phyloP scores from a whole-genome alignment of 64 coral and sea anemone genomes.

The Montipora efflorescens region DNA sequence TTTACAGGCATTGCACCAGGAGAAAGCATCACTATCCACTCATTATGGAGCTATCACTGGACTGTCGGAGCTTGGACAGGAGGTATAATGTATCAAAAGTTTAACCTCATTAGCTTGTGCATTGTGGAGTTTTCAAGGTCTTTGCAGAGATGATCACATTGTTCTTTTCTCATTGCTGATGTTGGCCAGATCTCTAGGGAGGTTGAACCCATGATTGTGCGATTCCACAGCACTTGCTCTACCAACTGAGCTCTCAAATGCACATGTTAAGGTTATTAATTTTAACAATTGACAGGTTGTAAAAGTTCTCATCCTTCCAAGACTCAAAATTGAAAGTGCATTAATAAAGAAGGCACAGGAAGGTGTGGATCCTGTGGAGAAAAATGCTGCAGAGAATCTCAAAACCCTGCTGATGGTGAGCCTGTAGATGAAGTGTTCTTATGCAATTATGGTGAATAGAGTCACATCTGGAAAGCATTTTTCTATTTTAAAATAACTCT shows the following conservation, averaged over 20 bases:
- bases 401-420: constrained; percentile 84
- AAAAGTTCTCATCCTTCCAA: constrained; percentile 89
- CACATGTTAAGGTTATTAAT: too few species aligned
- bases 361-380: constrained; percentile 80
- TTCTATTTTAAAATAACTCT: too few species aligned
- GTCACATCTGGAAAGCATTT: too few species aligned
- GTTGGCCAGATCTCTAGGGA: too few species aligned
- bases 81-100: constrained; percentile 50
- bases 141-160: too few species aligned
- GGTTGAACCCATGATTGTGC: too few species aligned
- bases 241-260: too few species aligned
- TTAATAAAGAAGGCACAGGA: constrained; percentile 77
- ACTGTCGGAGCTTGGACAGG: constrained; percentile 91
- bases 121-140: too few species aligned
- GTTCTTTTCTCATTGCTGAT: too few species aligned
- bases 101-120: too few species aligned
- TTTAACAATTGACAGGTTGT: constrained; percentile 58
- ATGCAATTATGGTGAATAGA: neutral
- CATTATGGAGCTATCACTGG: constrained; percentile 98
- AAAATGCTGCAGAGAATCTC: constrained; percentile 96
- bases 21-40: constrained; percentile 90
- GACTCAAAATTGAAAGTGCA: constrained; percentile 89
- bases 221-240: neutral
- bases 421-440: neutral
- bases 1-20: constrained; percentile 92